Base-by-base conservation (phyloP, 2,797 vertebrate genomes). In the Buceros bicornis region DNA sequence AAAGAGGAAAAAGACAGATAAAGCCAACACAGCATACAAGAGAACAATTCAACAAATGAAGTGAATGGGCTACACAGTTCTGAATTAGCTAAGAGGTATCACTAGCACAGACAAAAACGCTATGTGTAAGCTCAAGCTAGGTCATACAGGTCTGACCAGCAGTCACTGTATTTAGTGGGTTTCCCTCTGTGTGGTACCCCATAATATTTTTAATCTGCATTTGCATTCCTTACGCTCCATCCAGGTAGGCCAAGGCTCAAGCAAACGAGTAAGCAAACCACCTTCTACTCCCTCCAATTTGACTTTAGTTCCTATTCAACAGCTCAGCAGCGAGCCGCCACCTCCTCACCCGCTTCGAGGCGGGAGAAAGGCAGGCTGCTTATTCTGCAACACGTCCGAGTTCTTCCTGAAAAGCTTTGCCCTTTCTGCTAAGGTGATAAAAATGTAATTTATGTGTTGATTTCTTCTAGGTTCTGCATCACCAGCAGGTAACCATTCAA, bases 401-500 rank as follows among this genome's bases (percentile, higher is more conserved):
- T 45, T 84, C 87, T 79, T 45, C 69, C 71, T 79, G 28, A 74
- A 67, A 76, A 93, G 82, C 62, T 53, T 71, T 95, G 67, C 33
- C 85, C 81, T 86, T 93, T 80, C 54, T 85, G 67, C 61, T 82
- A 73, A 95, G 78, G 90, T 80, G 86, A 95, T 89, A 93, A 93
- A 96, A 94, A 60, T 29, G 33, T 77, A 89, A 89, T 92, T 92
- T 89, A 93, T 61, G 93, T 80, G 92, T 58, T 93, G 74, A 71
- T 51, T 95, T 95, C 78, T 82, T 80, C 78, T 57, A 79, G 28
- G 85, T 91, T 96, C 93, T 96, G 91, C 94, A 96, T 87, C 73
- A 96, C 86, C 90, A 93, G 85, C 82, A 91, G 64, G 86, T 73
- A 94, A 90, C 85, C 94, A 90, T 87, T 96, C 91, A 90, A 70